Evolutionary conservation across 1,140 invertebrate genomes (phyloP), one percentile per base, ranked within the genome.

Genomic region (Brachionus koreanus): DNA sequence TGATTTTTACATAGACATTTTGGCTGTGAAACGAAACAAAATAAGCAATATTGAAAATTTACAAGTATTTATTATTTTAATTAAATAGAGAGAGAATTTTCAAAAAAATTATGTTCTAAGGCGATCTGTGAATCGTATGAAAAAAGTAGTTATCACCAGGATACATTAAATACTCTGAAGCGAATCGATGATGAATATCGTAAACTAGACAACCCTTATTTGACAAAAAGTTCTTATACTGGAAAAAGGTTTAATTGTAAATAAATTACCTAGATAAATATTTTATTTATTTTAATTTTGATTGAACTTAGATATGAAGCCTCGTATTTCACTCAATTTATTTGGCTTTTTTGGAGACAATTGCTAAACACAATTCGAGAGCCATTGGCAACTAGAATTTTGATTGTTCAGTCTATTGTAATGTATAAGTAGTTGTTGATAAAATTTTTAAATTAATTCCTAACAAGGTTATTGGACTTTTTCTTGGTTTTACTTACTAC

Each of bases 1-100:
- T 0, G 96, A 98, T 88, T 96, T 94, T 87, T 97, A 93, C 87
- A 93, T 98, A n/a, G 92, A 95, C 86, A 91, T 94, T 5, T 88
- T 98, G 81, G 95, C 95, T 0, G 92, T 97, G 0, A 91, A 94
- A 19, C 95, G 95, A 0, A 93, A 92, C 0, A 90, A 91, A 52
- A 94, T 74, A 25, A 74, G 19, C 25, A 74, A 74, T 29, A 35
- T 74, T 25, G 91, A 92, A 4, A 89, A 88, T 83, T n/a, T 82
- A 67, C 57, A 65, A 42, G 79, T 65, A 63, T 96, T 87, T 90
- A 91, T 23, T 91, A n/a, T 92, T 5, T 89, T 87, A 77, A 84
- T 91, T 94, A 19, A 95, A 95, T 0, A 93, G 92, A 0, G 90
- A 91, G 52, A 94, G 96, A n/a, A n/a, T n/a, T n/a, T n/a, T n/a